phyloP scores from a whole-genome alignment of 2,888 invertebrate species.

The Diarsia brunnea region DNA sequence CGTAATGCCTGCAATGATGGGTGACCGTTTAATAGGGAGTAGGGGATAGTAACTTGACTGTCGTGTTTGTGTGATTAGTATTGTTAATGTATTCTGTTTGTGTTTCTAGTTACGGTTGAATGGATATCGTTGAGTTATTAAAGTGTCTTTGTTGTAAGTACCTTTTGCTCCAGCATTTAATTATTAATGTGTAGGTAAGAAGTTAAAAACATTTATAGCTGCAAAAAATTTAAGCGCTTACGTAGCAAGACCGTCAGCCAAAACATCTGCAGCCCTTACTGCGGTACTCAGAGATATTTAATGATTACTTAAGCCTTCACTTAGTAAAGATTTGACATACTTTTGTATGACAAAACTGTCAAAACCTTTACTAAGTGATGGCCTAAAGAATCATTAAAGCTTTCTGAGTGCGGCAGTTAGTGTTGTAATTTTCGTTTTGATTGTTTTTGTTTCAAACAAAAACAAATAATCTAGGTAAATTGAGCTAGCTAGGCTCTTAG shows the following conservation, averaged over 20 bases:
- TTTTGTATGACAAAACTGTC: too few species aligned
- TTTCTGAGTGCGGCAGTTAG: too few species aligned
- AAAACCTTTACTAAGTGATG: too few species aligned
- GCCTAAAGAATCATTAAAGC: too few species aligned
- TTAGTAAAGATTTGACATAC: too few species aligned
- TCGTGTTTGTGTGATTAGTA: not conserved
- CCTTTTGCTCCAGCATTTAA: not conserved
- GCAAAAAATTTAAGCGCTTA: not conserved
- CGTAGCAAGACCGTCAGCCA: not conserved
- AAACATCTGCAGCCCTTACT: not conserved
- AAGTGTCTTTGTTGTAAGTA: not conserved
- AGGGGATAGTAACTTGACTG: constrained; percentile 17
- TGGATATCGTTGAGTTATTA: constrained; percentile 10
- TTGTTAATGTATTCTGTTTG: constrained; percentile 15
- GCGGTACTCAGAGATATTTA: too few species aligned
- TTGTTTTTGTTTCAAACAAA: too few species aligned
- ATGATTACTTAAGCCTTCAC: too few species aligned
- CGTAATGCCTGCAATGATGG: constrained; percentile 60
- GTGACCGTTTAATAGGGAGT: constrained; percentile 48
- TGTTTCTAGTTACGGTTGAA: not conserved
- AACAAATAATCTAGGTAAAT: too few species aligned
- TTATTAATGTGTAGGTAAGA: too few species aligned
- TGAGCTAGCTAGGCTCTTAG: too few species aligned
- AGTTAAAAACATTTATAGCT: not conserved
- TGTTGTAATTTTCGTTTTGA: not conserved